These are phyloP conservation scores for Rhea americana DNA, from an alignment of 2,113 vertebrate species.

Conservation along the genomic window DNA sequence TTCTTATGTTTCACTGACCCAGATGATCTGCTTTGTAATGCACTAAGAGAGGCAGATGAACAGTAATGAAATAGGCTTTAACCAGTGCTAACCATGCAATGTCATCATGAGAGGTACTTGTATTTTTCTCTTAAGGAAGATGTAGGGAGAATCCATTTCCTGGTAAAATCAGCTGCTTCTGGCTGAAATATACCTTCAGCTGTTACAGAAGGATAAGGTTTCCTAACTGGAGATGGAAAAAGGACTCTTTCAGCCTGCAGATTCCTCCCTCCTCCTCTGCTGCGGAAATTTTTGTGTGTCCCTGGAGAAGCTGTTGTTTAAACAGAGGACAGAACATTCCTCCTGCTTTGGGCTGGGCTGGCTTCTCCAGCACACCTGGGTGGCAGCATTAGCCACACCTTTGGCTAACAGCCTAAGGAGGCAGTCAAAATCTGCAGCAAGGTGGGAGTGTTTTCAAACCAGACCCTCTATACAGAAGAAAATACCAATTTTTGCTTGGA, in stretches of 20 bases:
- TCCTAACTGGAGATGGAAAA: neutral
- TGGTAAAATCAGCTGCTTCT: neutral
- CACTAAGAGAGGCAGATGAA: neutral
- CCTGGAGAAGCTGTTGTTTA: neutral
- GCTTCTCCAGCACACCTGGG: neutral
- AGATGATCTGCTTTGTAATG: neutral
- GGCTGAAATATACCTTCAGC: neutral
- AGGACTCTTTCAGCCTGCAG: neutral
- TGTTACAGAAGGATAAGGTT: neutral
- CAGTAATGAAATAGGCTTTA: neutral
- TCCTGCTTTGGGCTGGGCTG: neutral
- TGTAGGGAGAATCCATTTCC: neutral
- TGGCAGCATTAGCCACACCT: neutral
- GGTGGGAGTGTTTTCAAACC: neutral
- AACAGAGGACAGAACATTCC: neutral
- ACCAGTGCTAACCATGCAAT: neutral
- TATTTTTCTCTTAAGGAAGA: neutral
- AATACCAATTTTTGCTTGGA: neutral
- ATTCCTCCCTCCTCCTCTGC: neutral
- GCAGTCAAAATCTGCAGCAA: neutral
- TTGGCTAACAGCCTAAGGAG: rapidly evolving
- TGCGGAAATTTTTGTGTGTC: neutral
- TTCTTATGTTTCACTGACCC: neutral
- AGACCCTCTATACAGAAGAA: neutral
- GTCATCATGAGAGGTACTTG: neutral